These are phyloP conservation scores for Lordiphosa fenestrarum DNA, from an alignment of 2,888 invertebrate genomes.

Conservation along the genomic window DNA sequence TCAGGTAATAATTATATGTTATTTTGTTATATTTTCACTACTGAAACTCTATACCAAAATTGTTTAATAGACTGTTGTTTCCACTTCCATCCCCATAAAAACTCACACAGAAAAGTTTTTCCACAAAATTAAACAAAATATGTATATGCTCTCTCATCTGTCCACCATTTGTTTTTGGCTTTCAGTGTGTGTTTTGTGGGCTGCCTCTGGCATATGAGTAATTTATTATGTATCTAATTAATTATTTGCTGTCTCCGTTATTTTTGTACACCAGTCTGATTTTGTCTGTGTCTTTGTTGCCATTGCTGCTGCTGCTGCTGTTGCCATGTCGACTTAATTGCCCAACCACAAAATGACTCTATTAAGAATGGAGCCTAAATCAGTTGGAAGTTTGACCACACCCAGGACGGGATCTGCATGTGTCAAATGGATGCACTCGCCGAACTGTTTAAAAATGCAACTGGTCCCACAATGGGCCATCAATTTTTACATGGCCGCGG, in stretches of 20 bases:
- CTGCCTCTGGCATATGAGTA: constrained; percentile 60
- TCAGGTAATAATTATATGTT: too few relatives aligned
- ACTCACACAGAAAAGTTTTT: not conserved
- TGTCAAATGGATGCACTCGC: constrained; percentile 46
- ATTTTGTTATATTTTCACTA: too few relatives aligned
- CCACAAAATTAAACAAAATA: not conserved
- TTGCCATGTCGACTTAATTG: constrained; percentile 37
- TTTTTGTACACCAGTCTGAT: constrained; percentile 35
- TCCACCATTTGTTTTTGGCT: not conserved
- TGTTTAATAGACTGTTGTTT: not conserved
- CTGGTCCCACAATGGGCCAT: constrained; percentile 11
- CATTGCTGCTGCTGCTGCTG: constrained; percentile 4
- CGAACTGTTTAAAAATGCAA: constrained; percentile 8
- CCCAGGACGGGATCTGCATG: constrained; percentile 22
- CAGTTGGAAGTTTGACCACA: constrained; percentile 10
- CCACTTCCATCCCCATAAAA: not conserved
- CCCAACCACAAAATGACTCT: constrained; percentile 47
- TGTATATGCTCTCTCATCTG: not conserved
- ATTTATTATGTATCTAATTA: constrained; percentile 69
- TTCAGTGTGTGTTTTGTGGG: constrained; percentile 22
- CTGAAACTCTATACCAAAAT: too few relatives aligned
- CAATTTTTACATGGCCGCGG: constrained; percentile 29
- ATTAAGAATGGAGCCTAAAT: constrained; percentile 38
- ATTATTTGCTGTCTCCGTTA: constrained; percentile 63
- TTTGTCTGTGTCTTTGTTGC: constrained; percentile 17